Evolutionary conservation across 2,888 invertebrate species (phyloP).

Genomic region (Girardia tigrina): DNA sequence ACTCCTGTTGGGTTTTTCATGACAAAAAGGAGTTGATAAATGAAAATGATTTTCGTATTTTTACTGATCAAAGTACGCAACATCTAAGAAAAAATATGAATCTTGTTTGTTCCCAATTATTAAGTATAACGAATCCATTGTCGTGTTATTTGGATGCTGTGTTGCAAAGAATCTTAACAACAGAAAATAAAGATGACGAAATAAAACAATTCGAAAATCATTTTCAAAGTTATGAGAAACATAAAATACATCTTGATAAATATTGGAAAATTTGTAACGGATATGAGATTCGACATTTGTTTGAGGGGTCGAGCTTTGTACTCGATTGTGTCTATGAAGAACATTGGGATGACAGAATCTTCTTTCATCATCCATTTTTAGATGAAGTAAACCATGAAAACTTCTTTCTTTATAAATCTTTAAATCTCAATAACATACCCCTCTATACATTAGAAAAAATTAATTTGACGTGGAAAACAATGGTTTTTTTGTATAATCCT

Average conservation of each 20-base stretch:
- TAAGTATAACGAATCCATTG: not conserved
- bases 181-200: no score
- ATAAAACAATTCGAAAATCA: no score
- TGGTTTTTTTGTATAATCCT: not conserved
- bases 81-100: no score
- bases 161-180: not conserved
- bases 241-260: not conserved
- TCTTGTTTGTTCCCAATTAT: not conserved
- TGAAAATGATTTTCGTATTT: no score
- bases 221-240: not conserved
- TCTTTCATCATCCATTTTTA: not conserved
- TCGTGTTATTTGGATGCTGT: not conserved
- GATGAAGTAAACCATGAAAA: not conserved
- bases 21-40: no score
- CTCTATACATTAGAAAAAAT: not conserved
- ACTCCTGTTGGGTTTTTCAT: no score
- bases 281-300: not conserved
- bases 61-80: no score
- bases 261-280: not conserved
- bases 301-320: not conserved
- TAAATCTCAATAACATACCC: not conserved
- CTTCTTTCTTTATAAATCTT: not conserved
- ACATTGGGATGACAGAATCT: not conserved
- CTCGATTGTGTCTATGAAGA: not conserved
- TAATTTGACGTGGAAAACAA: not conserved